Conservation (phyloP, 2,797 vertebrate species). For the Trachurus trachurus region DNA sequence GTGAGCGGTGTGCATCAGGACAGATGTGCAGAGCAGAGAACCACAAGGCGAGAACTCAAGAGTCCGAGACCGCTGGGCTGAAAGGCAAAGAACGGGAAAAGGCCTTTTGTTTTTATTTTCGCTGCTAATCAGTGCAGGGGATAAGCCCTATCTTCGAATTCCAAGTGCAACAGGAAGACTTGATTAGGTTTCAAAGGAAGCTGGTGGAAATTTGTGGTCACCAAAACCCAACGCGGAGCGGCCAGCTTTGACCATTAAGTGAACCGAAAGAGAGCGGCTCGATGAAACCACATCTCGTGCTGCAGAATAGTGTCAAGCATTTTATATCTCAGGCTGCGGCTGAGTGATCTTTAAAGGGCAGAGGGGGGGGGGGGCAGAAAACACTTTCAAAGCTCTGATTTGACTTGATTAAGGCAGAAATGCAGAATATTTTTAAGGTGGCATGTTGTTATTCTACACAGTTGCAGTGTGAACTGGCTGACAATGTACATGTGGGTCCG, state of each 20-base stretch:
- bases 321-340: slow-evolving; percentile 40
- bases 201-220: slow-evolving; percentile 73
- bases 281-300: slow-evolving; percentile 59
- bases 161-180: slow-evolving; percentile 81
- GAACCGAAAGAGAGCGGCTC: slow-evolving; percentile 54
- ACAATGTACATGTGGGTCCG: slow-evolving; percentile 30
- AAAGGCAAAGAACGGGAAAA: slow-evolving; percentile 44
- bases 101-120: slow-evolving; percentile 69
- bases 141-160: slow-evolving; percentile 69
- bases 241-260: slow-evolving; percentile 55
- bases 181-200: slow-evolving; percentile 80
- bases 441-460: slow-evolving; percentile 32
- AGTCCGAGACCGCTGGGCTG: slow-evolving; percentile 26
- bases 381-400: background rate
- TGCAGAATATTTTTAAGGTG: slow-evolving; percentile 44
- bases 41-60: slow-evolving; percentile 18
- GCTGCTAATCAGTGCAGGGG: slow-evolving; percentile 69
- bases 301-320: slow-evolving; percentile 32
- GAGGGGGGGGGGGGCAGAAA: background rate
- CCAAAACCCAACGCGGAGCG: slow-evolving; percentile 47
- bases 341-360: slow-evolving; percentile 28
- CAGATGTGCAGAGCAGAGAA: slow-evolving; percentile 31
- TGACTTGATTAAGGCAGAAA: slow-evolving; percentile 18
- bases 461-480: slow-evolving; percentile 28
- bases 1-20: background rate